These are phyloP conservation scores for Cryptocheilus praepositus DNA, from an alignment of 2,888 invertebrate species.

Conservation along the genomic window DNA sequence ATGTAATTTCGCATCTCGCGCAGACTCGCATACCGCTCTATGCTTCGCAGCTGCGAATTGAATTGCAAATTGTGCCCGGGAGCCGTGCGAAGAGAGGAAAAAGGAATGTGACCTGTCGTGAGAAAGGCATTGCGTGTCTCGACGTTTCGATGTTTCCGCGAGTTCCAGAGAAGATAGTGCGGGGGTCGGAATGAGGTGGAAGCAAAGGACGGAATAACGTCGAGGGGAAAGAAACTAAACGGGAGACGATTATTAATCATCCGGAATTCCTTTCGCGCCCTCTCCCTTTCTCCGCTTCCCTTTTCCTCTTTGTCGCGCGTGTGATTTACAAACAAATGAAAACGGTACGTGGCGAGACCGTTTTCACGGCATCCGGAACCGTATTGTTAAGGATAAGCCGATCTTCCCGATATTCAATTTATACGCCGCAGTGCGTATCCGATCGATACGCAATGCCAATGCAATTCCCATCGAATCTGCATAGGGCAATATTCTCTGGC, in stretches of 20 bases:
- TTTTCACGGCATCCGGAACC: conserved; percentile 23
- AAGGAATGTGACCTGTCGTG: conserved; percentile 14
- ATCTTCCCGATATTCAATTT: conserved; percentile 59
- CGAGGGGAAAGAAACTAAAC: background rate
- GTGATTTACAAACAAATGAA: conserved; percentile 54
- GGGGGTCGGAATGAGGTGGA: too few relatives aligned
- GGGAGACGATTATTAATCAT: conserved; percentile 2
- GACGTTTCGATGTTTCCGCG: too few relatives aligned
- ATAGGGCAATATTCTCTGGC: conserved; percentile 51
- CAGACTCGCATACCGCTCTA: conserved; percentile 13
- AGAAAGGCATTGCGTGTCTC: conserved; percentile 15
- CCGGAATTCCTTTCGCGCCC: background rate
- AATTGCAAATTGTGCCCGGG: conserved; percentile 36
- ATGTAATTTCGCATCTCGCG: conserved; percentile 38
- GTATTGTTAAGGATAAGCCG: conserved; percentile 60
- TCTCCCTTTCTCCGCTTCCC: background rate
- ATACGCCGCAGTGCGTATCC: conserved; percentile 54
- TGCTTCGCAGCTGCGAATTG: conserved; percentile 30
- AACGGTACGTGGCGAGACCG: conserved; percentile 35
- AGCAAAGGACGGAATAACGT: background rate
- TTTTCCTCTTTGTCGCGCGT: conserved; percentile 2
- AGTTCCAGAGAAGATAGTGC: background rate
- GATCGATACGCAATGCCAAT: conserved; percentile 55
- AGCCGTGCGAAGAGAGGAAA: background rate
- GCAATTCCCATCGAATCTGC: conserved; percentile 58